A percentile compares a stretch with the other conserved stretches of the same genome.
These are phyloP conservation scores for Heliangelus exortis DNA, from an alignment of 2,797 vertebrate genomes.

Conservation along the genomic window DNA sequence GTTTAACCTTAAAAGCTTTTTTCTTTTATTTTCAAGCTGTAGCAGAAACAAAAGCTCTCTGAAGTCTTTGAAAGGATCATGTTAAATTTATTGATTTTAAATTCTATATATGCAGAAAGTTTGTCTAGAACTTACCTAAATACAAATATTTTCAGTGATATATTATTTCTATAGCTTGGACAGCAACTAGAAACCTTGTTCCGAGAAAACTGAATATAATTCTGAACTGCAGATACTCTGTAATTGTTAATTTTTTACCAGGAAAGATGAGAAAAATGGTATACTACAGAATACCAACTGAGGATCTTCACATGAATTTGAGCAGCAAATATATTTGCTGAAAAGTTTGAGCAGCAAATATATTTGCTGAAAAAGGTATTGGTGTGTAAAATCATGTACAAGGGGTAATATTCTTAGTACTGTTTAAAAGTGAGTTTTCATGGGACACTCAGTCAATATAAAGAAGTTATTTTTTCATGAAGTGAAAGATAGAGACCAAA, in stretches of 20 bases:
- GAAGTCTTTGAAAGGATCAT: neutral
- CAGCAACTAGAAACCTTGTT: neutral
- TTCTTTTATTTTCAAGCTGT: neutral
- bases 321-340: neutral
- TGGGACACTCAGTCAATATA: fast-evolving
- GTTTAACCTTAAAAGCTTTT: neutral
- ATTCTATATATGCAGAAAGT: neutral
- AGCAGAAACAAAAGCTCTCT: neutral
- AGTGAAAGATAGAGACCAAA: neutral
- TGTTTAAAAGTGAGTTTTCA: neutral
- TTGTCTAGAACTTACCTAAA: neutral
- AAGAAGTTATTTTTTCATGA: neutral
- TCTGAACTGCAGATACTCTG: neutral
- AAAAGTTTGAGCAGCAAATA: neutral
- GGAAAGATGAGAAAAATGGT: neutral
- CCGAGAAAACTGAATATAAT: neutral
- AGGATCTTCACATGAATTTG: neutral
- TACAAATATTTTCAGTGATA: neutral
- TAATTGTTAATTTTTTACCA: neutral
- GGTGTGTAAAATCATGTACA: neutral
- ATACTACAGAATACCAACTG: neutral
- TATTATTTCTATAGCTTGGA: neutral
- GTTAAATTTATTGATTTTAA: neutral
- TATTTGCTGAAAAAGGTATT: neutral
- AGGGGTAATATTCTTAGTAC: neutral